Conservation (phyloP, 1,140 invertebrate genomes). For the Rhopalosiphum padi region DNA sequence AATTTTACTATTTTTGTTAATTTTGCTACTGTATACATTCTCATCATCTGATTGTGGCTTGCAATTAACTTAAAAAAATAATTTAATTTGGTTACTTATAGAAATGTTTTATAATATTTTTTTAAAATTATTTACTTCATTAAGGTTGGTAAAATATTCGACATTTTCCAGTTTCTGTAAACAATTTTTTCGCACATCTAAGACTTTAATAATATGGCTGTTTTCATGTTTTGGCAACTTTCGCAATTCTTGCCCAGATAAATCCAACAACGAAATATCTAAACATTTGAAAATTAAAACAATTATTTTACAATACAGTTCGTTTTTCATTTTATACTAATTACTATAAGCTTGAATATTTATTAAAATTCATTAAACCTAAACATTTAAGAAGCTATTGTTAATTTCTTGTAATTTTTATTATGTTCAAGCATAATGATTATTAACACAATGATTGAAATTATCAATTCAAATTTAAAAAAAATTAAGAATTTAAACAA, state of each 20-base stretch:
- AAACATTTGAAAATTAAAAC: not conserved
- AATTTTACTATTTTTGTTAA: slow-evolving; percentile 80
- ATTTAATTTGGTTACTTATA: slow-evolving; percentile 18
- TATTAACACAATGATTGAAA: not conserved
- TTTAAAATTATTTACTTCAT: slow-evolving; percentile 72
- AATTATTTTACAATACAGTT: not conserved
- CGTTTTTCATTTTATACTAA: not conserved
- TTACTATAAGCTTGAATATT: not conserved
- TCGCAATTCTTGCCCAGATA: slow-evolving; percentile 64
- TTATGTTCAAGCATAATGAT: not conserved
- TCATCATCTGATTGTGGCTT: slow-evolving; percentile 80
- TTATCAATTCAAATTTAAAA: not conserved
- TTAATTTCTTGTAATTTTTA: not conserved
- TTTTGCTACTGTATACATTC: slow-evolving; percentile 85
- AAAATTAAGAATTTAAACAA: not conserved
- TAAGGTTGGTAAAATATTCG: slow-evolving; percentile 79
- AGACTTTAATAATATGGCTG: slow-evolving; percentile 59
- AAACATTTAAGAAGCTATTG: not conserved
- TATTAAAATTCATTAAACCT: not conserved
- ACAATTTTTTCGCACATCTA: slow-evolving; percentile 87
- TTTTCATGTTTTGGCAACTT: slow-evolving; percentile 64
- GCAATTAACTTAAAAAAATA: slow-evolving; percentile 76
- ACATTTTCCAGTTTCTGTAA: slow-evolving; percentile 86
- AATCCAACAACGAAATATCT: slow-evolving; percentile 62
- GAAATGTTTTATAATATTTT: slow-evolving; percentile 40